Evolutionary conservation across 2,888 invertebrate species (phyloP).

Genomic region (Cheilosia grossa): DNA sequence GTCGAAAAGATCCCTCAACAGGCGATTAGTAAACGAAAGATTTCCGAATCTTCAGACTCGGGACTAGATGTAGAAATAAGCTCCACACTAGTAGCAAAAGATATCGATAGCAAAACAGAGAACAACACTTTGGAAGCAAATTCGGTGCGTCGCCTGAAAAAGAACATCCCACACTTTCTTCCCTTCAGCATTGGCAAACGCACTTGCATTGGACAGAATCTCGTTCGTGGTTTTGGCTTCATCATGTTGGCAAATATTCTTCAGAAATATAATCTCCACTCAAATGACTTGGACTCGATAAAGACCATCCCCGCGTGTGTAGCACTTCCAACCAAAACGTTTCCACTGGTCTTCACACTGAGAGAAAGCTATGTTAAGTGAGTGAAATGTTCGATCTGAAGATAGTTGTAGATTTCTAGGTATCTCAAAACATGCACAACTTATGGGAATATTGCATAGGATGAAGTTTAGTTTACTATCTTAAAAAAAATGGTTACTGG

Average conservation of each 20-base stretch:
- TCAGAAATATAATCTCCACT: conserved; percentile 88
- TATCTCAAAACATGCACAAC: conserved; percentile 69
- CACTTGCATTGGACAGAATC: conserved; percentile 93
- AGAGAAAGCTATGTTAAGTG: conserved; percentile 78
- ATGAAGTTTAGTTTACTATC: conserved; percentile 7
- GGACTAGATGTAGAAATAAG: conserved; percentile 85
- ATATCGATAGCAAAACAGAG: conserved; percentile 12
- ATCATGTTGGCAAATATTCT: conserved; percentile 89
- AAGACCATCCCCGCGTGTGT: conserved; percentile 88
- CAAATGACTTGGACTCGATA: conserved; percentile 84
- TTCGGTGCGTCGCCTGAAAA: conserved; percentile 81
- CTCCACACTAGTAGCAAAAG: conserved; percentile 10
- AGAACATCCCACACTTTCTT: conserved; percentile 88
- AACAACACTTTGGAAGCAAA: background rate
- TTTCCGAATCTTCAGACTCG: conserved; percentile 84
- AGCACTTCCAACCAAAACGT: conserved; percentile 90
- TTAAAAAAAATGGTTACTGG: conserved; percentile 30
- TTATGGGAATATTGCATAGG: conserved; percentile 2
- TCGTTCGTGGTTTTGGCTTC: conserved; percentile 91
- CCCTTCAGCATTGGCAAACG: conserved; percentile 94
- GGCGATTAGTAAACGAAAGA: conserved; percentile 77
- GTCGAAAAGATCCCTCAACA: conserved; percentile 82
- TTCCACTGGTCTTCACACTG: conserved; percentile 86
- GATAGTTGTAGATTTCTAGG: conserved; percentile 60
- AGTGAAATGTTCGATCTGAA: conserved; percentile 9